Base-by-base conservation (phyloP, 2,797 vertebrate genomes). In the Sternarchorhynchus goeldii region DNA sequence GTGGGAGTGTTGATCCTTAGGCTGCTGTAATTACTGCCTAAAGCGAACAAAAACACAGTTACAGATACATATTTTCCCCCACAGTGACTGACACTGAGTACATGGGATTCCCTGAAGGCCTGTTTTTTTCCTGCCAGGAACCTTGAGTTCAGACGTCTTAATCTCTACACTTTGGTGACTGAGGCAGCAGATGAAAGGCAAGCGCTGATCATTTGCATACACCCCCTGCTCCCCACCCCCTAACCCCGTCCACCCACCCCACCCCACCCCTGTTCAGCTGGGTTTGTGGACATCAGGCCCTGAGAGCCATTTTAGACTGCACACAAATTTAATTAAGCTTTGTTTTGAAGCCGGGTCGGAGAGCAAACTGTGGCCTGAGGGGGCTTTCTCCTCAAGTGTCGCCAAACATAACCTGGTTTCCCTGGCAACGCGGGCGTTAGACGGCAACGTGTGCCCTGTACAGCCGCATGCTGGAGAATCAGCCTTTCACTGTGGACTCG, bases 401-500 rank as follows among this genome's bases (percentile, higher is more conserved):
- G 86, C 88, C 82, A 80, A 86, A 86, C 83, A 67, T 84, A 84
- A 91, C 88, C 87, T 91, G 88, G 92, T 93, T 93, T 88, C 92
- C 86, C 92, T 90, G 87, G 92, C 86, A 92, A 93, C 90, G 62
- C 8, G 68, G 84, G 88, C 87, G 89, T 92, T 89, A 89, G 6
- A 78, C 81, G 0, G 34, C 81, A 76, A 80, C 77, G 73, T 80
- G 85, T 58, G 10, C 70, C 41, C 75, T 82, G 31, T 79, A 75
- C 56, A 34, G 31, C 55, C 56, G 55, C 62, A 20, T 45, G 68
- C 17, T 62, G 60, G 78, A 81, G 81, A 82, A 89, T 77, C 76
- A 77, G 86, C 77, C 87, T 64, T 81, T 83, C 77, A 73, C 79
- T 60, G 73, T 66, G 77, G 17, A 25, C 64, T 74, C 64, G 57